Evolutionary conservation across 2,888 invertebrate genomes (phyloP).

Genomic region (Trachelus troglodyta): DNA sequence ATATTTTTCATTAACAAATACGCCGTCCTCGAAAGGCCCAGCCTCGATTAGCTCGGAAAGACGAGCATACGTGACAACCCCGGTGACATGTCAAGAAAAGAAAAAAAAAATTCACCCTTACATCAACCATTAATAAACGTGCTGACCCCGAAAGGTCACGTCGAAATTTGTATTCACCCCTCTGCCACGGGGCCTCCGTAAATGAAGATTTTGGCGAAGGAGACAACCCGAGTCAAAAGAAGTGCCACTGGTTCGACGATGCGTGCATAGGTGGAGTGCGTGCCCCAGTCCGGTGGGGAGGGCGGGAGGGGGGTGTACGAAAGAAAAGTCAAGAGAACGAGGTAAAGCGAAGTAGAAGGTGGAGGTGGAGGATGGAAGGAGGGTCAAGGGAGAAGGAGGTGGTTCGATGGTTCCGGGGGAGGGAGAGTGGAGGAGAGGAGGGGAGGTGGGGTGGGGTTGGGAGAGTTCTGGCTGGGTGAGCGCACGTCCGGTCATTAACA

Average conservation of each 20-base stretch:
- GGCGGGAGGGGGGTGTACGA: neutral
- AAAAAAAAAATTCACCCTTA: too few relatives aligned
- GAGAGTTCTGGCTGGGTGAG: slow-evolving; percentile 66
- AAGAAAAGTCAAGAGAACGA: neutral
- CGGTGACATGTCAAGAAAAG: too few relatives aligned
- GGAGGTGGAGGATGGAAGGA: slow-evolving; percentile 7
- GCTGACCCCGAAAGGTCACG: neutral
- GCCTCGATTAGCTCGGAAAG: too few relatives aligned
- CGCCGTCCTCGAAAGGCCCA: too few relatives aligned
- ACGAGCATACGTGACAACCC: too few relatives aligned
- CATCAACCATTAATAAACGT: too few relatives aligned
- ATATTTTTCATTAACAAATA: too few relatives aligned
- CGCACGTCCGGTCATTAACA: slow-evolving; percentile 67
- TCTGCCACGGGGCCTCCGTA: neutral
- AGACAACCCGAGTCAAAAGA: neutral
- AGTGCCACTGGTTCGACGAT: neutral
- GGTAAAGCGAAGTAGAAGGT: neutral
- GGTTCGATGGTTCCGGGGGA: neutral
- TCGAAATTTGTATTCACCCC: neutral
- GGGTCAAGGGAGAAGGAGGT: slow-evolving; percentile 28
- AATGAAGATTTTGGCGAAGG: neutral
- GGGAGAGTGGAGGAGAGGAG: slow-evolving; percentile 26
- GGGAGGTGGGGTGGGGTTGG: slow-evolving; percentile 52
- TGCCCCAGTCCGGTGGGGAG: too few relatives aligned
- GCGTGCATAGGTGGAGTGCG: neutral